These are phyloP conservation scores for Tarsius wallacei DNA, from an alignment of 2,797 vertebrate genomes.

Conservation along the genomic window DNA sequence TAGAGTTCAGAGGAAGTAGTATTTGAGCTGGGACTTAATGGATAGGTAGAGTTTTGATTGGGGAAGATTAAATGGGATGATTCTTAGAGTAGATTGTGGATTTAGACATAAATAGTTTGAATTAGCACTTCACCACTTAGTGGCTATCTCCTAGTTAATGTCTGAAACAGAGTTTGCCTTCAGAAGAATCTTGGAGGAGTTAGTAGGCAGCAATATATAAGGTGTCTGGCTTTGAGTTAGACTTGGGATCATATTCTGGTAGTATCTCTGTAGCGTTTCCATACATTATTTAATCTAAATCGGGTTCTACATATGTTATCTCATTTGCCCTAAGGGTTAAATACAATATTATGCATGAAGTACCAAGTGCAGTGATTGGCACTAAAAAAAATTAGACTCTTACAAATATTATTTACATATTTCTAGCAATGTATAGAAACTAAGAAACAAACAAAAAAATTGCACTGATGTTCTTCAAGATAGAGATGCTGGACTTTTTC, in stretches of 20 bases:
- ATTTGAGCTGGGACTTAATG: not conserved
- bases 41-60: not conserved
- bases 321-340: slow-evolving; percentile 22
- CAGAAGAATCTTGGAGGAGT: not conserved
- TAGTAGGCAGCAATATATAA: not conserved
- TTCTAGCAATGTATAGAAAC: not conserved
- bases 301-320: not conserved
- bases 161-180: not conserved
- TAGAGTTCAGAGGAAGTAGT: not conserved
- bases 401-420: slow-evolving; percentile 18
- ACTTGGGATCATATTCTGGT: not conserved
- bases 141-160: not conserved
- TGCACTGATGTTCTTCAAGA: not conserved
- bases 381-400: slow-evolving; percentile 10
- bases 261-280: not conserved
- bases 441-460: not conserved
- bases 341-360: not conserved
- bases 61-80: not conserved
- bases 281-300: not conserved
- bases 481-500: not conserved
- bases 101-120: not conserved
- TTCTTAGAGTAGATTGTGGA: not conserved
- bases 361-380: not conserved
- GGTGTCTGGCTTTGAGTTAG: not conserved
- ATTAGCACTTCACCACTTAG: not conserved